phyloP scores from a whole-genome alignment of 92 coral and sea anemone genomes.

The Porites divaricata region DNA sequence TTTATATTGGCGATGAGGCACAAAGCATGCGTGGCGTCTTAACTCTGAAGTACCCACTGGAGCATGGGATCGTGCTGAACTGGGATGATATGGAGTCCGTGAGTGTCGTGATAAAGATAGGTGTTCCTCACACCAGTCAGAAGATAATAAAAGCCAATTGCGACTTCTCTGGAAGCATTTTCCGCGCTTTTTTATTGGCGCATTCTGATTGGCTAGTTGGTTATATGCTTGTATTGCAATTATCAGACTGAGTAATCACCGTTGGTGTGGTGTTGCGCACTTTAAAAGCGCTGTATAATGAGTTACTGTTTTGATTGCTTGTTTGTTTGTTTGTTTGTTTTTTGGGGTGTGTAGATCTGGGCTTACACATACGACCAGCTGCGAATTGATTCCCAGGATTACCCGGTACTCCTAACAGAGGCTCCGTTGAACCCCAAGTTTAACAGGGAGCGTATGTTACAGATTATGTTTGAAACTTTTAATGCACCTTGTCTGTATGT shows the following conservation, averaged over 20 bases:
- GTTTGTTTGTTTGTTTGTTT: background rate
- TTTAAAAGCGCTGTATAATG: too few species aligned
- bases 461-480: conserved; percentile 94
- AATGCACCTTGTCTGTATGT: conserved; percentile 91
- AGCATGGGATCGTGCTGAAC: conserved; percentile 89
- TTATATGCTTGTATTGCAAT: too few species aligned
- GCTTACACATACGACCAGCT: conserved; percentile 80
- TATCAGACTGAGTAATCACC: too few species aligned
- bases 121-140: background rate
- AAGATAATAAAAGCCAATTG: too few species aligned
- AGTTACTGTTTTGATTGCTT: background rate
- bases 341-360: conserved; percentile 66
- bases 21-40: conserved; percentile 89
- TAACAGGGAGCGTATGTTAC: conserved; percentile 94
- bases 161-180: too few species aligned
- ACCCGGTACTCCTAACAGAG: conserved; percentile 91
- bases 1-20: conserved; percentile 91
- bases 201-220: too few species aligned
- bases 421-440: conserved; percentile 90
- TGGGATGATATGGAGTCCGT: conserved; percentile 99
- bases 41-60: conserved; percentile 90
- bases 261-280: too few species aligned
- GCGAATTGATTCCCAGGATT: conserved; percentile 79
- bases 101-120: background rate
- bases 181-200: too few species aligned